phyloP scores from a whole-genome alignment of 2,888 invertebrate genomes.

The Cyrtodaria siliqua region DNA sequence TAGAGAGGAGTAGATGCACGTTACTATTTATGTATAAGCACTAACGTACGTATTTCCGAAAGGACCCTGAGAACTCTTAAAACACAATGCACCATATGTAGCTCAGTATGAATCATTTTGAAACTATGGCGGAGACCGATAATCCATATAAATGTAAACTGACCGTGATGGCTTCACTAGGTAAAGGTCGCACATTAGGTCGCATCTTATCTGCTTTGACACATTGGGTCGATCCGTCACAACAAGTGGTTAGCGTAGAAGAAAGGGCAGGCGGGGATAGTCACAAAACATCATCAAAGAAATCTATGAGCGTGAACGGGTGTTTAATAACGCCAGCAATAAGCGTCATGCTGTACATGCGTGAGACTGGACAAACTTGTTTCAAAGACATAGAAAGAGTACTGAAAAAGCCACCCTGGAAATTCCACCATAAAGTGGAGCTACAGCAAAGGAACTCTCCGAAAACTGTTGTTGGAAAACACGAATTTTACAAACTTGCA shows the following conservation, averaged over 20 bases:
- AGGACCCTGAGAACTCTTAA: too few relatives aligned
- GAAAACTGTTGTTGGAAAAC: constrained; percentile 67
- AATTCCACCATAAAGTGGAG: constrained; percentile 79
- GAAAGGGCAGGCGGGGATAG: constrained; percentile 36
- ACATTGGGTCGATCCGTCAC: constrained; percentile 70
- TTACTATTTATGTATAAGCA: too few relatives aligned
- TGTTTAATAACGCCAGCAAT: constrained; percentile 69
- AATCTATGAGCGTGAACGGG: constrained; percentile 27
- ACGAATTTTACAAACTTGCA: constrained; percentile 76
- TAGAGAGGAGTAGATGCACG: too few relatives aligned
- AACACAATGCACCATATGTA: neutral
- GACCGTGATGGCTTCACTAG: constrained; percentile 58
- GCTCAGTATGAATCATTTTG: neutral
- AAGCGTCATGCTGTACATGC: constrained; percentile 75
- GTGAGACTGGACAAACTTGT: constrained; percentile 67
- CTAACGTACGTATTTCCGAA: too few relatives aligned
- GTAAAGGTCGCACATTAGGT: constrained; percentile 52
- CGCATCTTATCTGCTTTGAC: constrained; percentile 59
- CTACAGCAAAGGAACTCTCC: constrained; percentile 69
- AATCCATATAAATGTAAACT: constrained; percentile 64
- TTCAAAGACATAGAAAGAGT: constrained; percentile 55
- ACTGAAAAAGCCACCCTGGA: constrained; percentile 73
- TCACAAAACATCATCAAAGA: constrained; percentile 8
- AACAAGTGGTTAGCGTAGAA: constrained; percentile 63
- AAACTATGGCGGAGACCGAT: constrained; percentile 1